Percentiles rank a stretch among this genome's conserved stretches.
phyloP scores from a whole-genome alignment of 2,888 invertebrate genomes.

The Thecophora atra region DNA sequence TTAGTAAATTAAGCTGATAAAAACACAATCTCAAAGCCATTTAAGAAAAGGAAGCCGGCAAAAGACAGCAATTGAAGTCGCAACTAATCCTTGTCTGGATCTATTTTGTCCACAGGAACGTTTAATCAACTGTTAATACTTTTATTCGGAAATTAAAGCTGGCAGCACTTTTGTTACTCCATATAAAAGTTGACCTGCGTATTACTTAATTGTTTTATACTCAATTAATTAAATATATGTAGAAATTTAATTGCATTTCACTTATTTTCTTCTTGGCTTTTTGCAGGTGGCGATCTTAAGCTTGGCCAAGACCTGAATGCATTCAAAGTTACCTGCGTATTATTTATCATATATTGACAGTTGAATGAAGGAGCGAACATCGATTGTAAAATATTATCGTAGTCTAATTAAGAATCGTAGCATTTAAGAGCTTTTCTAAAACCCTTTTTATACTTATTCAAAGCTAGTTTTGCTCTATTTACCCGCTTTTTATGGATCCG shows the following conservation, averaged over 20 bases:
- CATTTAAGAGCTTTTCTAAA: background rate
- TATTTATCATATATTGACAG: conserved; percentile 10
- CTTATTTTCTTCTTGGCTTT: conserved; percentile 11
- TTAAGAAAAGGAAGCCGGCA: too few relatives aligned
- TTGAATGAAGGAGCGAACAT: conserved; percentile 2
- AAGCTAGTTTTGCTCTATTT: conserved; percentile 7
- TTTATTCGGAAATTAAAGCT: too few relatives aligned
- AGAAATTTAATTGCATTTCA: background rate
- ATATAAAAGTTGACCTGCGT: too few relatives aligned
- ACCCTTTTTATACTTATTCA: background rate
- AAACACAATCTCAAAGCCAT: too few relatives aligned
- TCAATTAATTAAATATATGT: too few relatives aligned
- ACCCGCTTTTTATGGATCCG: conserved; percentile 53
- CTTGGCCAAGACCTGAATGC: background rate
- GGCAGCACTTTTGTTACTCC: too few relatives aligned
- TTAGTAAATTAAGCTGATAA: too few relatives aligned
- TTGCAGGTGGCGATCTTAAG: conserved; percentile 54
- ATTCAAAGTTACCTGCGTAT: conserved; percentile 48
- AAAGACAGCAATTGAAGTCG: too few relatives aligned
- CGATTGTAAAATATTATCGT: conserved; percentile 52
- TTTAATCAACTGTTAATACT: too few relatives aligned
- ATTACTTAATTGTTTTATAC: too few relatives aligned
- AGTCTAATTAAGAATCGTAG: conserved; percentile 44
- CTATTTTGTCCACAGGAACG: too few relatives aligned
- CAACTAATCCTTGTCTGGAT: too few relatives aligned